Base-by-base conservation (phyloP, 2,888 invertebrate genomes). In the Hermaeophaga mercurialis region DNA sequence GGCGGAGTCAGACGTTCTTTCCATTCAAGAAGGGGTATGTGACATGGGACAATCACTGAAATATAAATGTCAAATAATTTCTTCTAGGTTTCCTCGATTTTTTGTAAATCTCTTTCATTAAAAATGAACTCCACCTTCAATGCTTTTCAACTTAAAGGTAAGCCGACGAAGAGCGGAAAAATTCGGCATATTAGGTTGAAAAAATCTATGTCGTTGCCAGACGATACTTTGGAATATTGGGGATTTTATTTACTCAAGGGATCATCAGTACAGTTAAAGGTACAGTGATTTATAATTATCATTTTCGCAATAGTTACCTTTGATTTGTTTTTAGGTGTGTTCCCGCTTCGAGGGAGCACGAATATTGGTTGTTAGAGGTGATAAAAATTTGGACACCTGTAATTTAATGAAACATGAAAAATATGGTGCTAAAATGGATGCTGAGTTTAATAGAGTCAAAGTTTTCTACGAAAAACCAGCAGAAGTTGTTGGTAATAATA, bases 181-280 rank as follows among this genome's bases (percentile, higher is more conserved):
- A 83, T 85, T 46, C 90, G 89, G 75, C 90, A 90, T 70, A 87
- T 91, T 65, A 80, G 86, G 63, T 78, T 92, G 65, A 89, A 87
- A 73, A 92, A 92, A 72, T 90, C 90, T 4, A 90, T 93, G 89
- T 83, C 81, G 1, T 77, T 93, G 60, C 91, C 90, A 0, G 92
- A 92, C 74, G 92, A 92, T 69, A 91, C 91, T 7, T 77, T 92
- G 26, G 92, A 93, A 75, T 93, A 92, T 75, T 93, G 91, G 91
- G 91, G 92, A 1, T 92, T 93, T 78, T 92, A 89, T 78, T 79
- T 93, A 41, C 79, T 90, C 44, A 85, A 86, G 75, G 91, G 91
- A 17, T 90, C 92, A 1, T 84, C 83, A 8, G 91, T 93, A 1
- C 84, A 85, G 62, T 78, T 93, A 17, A 88, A 89, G 70, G 65